These are phyloP conservation scores for Danionella dracula DNA, from an alignment of 2,797 vertebrate species.

Conservation along the genomic window DNA sequence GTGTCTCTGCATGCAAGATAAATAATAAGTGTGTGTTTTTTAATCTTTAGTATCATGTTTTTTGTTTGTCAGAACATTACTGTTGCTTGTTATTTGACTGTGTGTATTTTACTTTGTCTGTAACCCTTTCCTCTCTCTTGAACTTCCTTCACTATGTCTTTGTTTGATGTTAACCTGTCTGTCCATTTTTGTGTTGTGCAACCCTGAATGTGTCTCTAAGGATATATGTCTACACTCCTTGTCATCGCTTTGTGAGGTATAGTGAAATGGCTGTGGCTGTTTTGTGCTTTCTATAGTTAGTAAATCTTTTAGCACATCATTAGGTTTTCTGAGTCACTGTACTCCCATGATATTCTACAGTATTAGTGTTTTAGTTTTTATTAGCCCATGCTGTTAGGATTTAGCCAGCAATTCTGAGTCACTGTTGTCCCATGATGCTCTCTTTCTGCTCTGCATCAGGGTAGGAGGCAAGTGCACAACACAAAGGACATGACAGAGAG, in stretches of 20 bases:
- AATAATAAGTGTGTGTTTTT: no score
- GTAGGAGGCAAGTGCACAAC: constrained; percentile 6
- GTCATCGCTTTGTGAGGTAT: constrained; percentile 63
- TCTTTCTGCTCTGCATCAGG: not conserved
- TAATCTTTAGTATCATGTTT: no score
- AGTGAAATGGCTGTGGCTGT: constrained; percentile 42
- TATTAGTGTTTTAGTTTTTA: no score
- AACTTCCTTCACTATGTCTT: constrained; percentile 13
- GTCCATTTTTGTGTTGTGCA: constrained; percentile 35
- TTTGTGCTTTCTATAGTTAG: no score
- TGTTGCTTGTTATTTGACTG: not conserved
- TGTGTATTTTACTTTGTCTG: not conserved
- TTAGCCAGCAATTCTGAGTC: no score
- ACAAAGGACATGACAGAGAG: not conserved
- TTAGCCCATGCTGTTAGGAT: no score
- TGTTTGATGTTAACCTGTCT: constrained; percentile 43
- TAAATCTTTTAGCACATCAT: not conserved
- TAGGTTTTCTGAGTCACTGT: not conserved
- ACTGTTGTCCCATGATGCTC: not conserved
- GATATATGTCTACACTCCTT: constrained; percentile 63
- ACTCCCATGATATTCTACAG: no score
- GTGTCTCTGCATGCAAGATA: no score
- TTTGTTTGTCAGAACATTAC: no score
- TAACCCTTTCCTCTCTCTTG: constrained; percentile 3
- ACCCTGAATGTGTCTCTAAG: constrained; percentile 52